Evolutionary conservation across 1,140 invertebrate species (phyloP), one percentile per base, ranked within the genome.

Genomic region (Macrotrachela quadricornifera): DNA sequence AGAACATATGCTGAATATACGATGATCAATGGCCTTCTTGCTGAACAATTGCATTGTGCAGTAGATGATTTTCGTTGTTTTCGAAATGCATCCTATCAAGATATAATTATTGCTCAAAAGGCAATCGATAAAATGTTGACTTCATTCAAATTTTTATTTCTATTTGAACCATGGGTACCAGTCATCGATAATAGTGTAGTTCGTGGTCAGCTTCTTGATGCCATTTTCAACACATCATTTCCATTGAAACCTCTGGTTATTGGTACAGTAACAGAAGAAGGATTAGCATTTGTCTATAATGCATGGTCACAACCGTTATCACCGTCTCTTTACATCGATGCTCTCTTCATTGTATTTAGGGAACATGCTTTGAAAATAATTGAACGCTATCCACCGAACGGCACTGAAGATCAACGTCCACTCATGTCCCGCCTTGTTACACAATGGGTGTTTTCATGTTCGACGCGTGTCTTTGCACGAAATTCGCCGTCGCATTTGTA

Each of bases 111-210:
- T 14, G 53, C 53, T 37, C 53, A 54, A 49, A n/a, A 16, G 2
- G 37, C 30, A 30, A 40, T 38, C 15, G 46, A 48, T 11, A 43
- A 16, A 18, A 46, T 43, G 39, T n/a, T 49, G 6, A 14, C 46
- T 38, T 54, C 53, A 14, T 6, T 54, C 6, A 54, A 54, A n/a
- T 21, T 49, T 13, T 46, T 54, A 17, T 46, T 37, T 10, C 49
- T 54, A 44, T 54, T 54, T 21, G 53, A 54, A 21, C 30, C 53
- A 49, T 54, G 46, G 46, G 10, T 54, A 9, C 53, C 53, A 17
- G 46, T 44, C 30, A 44, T 54, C 18, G 53, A 54, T 40, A 46
- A 46, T 1, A 49, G 49, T n/a, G 0, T 49, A 1, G 45, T 54
- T 16, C 42, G 43, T 42, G 53, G 46, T 10, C 53, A 54, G 18